Evolutionary conservation across 2,888 invertebrate genomes (phyloP), one percentile per base, ranked within the genome.

Genomic region (Venustoraphidia nigricollis): DNA sequence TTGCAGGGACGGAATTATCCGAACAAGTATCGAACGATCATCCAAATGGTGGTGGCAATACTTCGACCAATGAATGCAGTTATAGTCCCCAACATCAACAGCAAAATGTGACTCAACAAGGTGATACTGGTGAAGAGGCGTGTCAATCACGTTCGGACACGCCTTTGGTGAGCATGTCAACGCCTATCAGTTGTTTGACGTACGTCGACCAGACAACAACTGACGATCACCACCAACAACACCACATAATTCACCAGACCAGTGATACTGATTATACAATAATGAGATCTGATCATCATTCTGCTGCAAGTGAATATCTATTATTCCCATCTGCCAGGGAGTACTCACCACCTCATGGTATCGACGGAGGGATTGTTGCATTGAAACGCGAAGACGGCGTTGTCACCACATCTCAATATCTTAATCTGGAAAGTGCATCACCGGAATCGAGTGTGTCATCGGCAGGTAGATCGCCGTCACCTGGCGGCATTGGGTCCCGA

Each of bases 201-300:
- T 27, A 27, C 27, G 27, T 27, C 27, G 27, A 27, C 27, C 27
- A 27, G 27, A 27, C 27, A 27, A 27, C 27, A 27, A 27, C 27
- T 27, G 27, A 27, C 27, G 27, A 27, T 27, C 27, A 27, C 27
- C 27, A 27, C 27, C 27, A 27, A 27, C 27, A 27, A 27, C 27
- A 27, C 27, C 27, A 27, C 27, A 27, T 27, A 27, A 27, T 27
- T 27, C 27, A 27, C 27, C 27, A 27, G 27, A 27, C 27, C 27
- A 27, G 27, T 27, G 27, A 27, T 27, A 27, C 27, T 27, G 27
- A 27, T 27, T 47, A 47, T 47, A 47, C 47, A 27, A 34, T 43
- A 10, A 47, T 47, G 47, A 41, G 47, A 10, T 36, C 47, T 11
- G 47, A 47, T 36, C 14, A 34, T 6, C 27, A 27, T 27, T 6